Conservation (phyloP, 2,888 invertebrate species). For the Salpingus planirostris region DNA sequence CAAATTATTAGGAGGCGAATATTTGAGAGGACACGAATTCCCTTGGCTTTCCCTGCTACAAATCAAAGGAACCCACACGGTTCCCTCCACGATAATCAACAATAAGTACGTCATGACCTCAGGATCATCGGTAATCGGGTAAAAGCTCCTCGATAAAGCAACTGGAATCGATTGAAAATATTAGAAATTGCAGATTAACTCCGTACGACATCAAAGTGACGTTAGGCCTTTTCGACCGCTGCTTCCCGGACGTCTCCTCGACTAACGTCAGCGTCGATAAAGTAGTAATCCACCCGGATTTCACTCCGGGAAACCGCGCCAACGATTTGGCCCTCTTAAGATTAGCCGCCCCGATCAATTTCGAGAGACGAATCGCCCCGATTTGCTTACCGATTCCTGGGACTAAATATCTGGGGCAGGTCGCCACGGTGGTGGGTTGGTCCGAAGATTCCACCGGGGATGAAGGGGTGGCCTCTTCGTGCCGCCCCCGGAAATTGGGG, state of each 20-base stretch:
- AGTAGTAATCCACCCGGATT: conserved; percentile 48
- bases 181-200: conserved; percentile 32
- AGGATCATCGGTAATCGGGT: conserved; percentile 47
- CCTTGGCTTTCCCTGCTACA: conserved; percentile 49
- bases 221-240: conserved; percentile 48
- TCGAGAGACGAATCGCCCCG: conserved; percentile 47
- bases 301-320: conserved; percentile 43
- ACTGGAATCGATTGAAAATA: not conserved
- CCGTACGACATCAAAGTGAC: conserved; percentile 45
- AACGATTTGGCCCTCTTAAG: conserved; percentile 53
- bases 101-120: conserved; percentile 50
- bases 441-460: conserved; percentile 21
- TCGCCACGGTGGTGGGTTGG: conserved; percentile 42
- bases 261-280: conserved; percentile 45
- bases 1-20: conserved; percentile 42
- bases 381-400: conserved; percentile 48
- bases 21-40: conserved; percentile 44
- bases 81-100: conserved; percentile 48
- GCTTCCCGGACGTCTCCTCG: conserved; percentile 44
- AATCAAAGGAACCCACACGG: conserved; percentile 23
- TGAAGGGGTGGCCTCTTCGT: conserved; percentile 28
- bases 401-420: conserved; percentile 42
- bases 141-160: conserved; percentile 8
- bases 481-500: conserved; percentile 46
- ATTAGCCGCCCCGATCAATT: conserved; percentile 44